Percentiles rank a stretch among this genome's conserved stretches.
phyloP scores from a whole-genome alignment of 2,113 vertebrate species.

The Gulo gulo region DNA sequence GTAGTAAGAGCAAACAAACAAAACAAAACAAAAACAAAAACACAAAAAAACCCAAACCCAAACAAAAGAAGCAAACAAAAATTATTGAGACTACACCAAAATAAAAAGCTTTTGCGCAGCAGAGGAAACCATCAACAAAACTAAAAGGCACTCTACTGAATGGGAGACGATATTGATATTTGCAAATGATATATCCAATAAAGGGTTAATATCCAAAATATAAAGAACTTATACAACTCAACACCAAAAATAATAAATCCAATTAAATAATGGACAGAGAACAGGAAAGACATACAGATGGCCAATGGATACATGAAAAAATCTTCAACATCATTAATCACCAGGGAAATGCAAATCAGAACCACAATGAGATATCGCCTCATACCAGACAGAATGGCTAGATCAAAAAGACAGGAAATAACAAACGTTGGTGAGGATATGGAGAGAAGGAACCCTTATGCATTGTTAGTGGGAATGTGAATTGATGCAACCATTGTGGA shows the following conservation, averaged over 20 bases:
- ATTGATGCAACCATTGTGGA: background rate
- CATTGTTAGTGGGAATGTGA: background rate
- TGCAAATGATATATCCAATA: background rate
- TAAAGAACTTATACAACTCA: background rate
- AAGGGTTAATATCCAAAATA: background rate
- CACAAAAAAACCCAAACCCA: no score
- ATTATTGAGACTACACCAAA: background rate
- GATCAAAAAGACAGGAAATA: background rate
- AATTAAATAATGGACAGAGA: background rate
- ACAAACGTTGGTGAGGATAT: background rate
- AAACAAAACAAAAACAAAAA: background rate
- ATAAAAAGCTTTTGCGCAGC: background rate
- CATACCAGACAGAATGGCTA: background rate
- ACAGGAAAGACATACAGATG: background rate
- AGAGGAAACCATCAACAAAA: background rate
- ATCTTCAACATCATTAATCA: background rate
- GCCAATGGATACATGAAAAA: background rate
- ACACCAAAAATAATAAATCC: background rate
- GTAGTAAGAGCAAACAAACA: background rate
- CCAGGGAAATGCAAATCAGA: background rate
- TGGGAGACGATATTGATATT: background rate
- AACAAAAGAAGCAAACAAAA: background rate
- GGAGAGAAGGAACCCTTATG: background rate
- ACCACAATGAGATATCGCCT: background rate
- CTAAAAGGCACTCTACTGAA: background rate